These are phyloP conservation scores for Pycnomerus fuliginosus DNA, from an alignment of 2,888 invertebrate species.

Conservation along the genomic window DNA sequence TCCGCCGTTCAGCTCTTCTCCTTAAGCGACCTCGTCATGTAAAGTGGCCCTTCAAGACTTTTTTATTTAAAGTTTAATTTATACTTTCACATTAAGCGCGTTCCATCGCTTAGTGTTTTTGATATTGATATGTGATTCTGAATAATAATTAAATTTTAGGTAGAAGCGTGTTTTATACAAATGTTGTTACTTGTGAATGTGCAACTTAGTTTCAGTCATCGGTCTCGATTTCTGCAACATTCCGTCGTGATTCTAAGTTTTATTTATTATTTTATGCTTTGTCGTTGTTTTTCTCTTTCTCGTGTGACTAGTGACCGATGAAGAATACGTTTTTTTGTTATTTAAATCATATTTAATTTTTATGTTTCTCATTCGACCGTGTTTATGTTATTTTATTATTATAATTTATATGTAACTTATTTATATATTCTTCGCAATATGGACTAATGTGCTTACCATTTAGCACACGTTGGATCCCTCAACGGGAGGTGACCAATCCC, in stretches of 20 bases:
- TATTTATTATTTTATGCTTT: slow-evolving; percentile 41
- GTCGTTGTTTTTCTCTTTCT: slow-evolving; percentile 41
- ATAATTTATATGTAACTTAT: slow-evolving; percentile 57
- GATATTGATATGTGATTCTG: slow-evolving; percentile 55
- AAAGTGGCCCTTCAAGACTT: slow-evolving; percentile 20
- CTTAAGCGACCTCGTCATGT: not conserved
- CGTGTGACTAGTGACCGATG: slow-evolving; percentile 48
- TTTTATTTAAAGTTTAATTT: slow-evolving; percentile 21
- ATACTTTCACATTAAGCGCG: slow-evolving; percentile 29
- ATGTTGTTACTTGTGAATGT: slow-evolving; percentile 50
- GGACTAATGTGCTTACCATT: slow-evolving; percentile 50
- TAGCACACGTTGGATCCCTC: slow-evolving; percentile 34
- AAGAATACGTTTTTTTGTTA: slow-evolving; percentile 53
- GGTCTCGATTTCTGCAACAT: slow-evolving; percentile 51
- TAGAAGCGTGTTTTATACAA: slow-evolving; percentile 49
- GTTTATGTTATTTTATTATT: slow-evolving; percentile 55
- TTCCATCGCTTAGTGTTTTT: slow-evolving; percentile 51
- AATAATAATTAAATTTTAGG: slow-evolving; percentile 36
- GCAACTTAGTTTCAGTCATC: slow-evolving; percentile 48
- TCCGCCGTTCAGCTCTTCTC: slow-evolving; percentile 45
- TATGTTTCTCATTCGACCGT: slow-evolving; percentile 52
- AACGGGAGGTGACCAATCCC: slow-evolving; percentile 21
- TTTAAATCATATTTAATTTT: slow-evolving; percentile 55
- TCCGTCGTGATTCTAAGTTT: slow-evolving; percentile 47
- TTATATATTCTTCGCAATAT: slow-evolving; percentile 48